A percentile compares a stretch with the other conserved stretches of the same genome.
Evolutionary conservation across 2,888 invertebrate genomes (phyloP).

Genomic region (Platerodrilus igneus): DNA sequence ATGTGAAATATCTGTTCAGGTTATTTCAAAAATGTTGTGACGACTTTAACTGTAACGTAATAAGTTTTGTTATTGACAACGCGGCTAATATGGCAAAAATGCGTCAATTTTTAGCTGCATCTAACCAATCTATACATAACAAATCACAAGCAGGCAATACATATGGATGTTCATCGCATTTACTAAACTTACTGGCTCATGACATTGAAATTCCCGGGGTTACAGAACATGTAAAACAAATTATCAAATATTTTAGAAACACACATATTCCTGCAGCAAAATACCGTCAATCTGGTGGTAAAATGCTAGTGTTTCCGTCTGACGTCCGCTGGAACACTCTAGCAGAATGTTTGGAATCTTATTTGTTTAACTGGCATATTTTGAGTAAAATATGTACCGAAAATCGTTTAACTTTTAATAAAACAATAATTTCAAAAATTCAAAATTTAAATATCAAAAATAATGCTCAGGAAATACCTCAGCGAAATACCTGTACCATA

Average conservation of each 20-base stretch:
- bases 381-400: constrained; percentile 10
- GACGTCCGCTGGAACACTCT: constrained; percentile 22
- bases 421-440: too few species aligned
- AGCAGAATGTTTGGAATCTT: constrained; percentile 11
- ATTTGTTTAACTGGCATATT: constrained; percentile 6
- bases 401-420: too few species aligned
- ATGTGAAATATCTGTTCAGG: constrained; percentile 7
- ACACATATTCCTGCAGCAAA: constrained; percentile 15
- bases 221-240: constrained; percentile 14
- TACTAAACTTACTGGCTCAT: constrained; percentile 18
- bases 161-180: constrained; percentile 18
- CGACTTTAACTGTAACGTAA: constrained; percentile 12
- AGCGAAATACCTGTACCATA: too few species aligned
- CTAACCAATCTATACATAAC: too few species aligned
- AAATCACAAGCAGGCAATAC: constrained; percentile 5
- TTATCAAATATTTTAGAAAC: constrained; percentile 20
- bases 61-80: constrained; percentile 18
- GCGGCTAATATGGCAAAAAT: constrained; percentile 17
- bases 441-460: too few species aligned
- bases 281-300: constrained; percentile 20
- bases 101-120: too few species aligned
- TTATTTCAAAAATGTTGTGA: constrained; percentile 10
- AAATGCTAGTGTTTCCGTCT: constrained; percentile 16
- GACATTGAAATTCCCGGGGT: constrained; percentile 17
- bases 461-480: too few species aligned